Base-by-base conservation (phyloP, 2,113 vertebrate species). In the Sceloporus undulatus region DNA sequence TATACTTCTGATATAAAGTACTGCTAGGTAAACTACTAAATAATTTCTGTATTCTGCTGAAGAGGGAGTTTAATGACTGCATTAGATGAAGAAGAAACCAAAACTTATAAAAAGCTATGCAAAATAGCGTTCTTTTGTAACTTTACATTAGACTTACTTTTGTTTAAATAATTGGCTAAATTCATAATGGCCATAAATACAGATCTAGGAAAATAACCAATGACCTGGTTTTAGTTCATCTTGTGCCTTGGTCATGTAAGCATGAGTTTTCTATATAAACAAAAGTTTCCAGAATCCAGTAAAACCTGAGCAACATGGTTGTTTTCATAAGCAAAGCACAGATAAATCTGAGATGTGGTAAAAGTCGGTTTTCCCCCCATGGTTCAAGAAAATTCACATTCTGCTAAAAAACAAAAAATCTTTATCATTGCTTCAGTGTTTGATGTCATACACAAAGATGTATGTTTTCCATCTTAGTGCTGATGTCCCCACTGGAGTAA, bases 31-130 rank as follows among this genome's bases (percentile, higher is more conserved):
- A 88, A 29, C 8, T 70, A 9, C 23, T 70, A 56, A 38, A 48
- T 79, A 71, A 86, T 79, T n/a, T 71, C 76, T 86, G 65, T 71
- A 19, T 9, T 5, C 54, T 59, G 56, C 84, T 54, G 85, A 86
- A 78, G 78, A 68, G 27, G 27, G 56, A 40, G 10, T 68, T 78
- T 78, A 68, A 68, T 79, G 40, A 68, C 13, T 86, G 23, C 65
- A 71, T 79, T 86, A 56, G 77, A 19, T 79, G 42, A 70, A 56
- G 65, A 70, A 27, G 14, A 56, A 86, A 70, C n/a, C 27, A 54
- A 70, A 14, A 79, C 48, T 5, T 23, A 34, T 70, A 79, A 52
- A 68, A 38, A 29, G 14, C 21, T 9, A 71, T 71, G 62, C 40
- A 86, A 86, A 79, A 86, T 54, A 75, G 40, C 34, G 27, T 42